phyloP scores from a whole-genome alignment of 2,888 invertebrate species.

The Limnephilus lunatus region DNA sequence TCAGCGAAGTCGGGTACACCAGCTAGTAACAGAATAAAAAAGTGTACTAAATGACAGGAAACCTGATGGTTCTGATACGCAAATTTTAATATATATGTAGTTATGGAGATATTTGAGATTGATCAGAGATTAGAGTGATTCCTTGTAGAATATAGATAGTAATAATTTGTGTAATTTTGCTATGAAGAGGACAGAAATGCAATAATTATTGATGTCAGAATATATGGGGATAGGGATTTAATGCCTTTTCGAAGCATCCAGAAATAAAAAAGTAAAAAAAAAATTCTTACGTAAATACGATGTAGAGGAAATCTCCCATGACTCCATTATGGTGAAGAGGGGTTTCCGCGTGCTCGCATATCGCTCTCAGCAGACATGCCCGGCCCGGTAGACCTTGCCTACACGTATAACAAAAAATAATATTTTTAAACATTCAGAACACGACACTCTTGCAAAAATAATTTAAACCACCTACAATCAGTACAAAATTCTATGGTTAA shows the following conservation, averaged over 20 bases:
- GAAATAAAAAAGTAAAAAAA: background rate
- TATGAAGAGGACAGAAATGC: background rate
- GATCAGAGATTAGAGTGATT: background rate
- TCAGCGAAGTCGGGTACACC: too few species aligned
- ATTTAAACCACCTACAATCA: too few species aligned
- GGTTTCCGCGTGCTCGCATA: slow-evolving; percentile 81
- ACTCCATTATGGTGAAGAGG: slow-evolving; percentile 81
- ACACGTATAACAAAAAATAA: slow-evolving; percentile 64
- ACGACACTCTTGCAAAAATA: too few species aligned
- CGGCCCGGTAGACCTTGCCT: slow-evolving; percentile 80
- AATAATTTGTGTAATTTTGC: background rate
- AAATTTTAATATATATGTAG: too few species aligned
- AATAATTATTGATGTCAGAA: background rate
- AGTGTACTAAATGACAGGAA: too few species aligned
- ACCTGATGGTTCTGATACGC: too few species aligned
- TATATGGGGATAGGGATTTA: background rate
- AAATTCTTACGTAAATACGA: slow-evolving; percentile 83
- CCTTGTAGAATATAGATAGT: background rate
- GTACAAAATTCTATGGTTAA: too few species aligned
- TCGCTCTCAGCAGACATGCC: slow-evolving; percentile 80
- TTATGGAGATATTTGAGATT: background rate
- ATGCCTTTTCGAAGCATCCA: background rate
- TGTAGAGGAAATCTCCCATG: slow-evolving; percentile 81
- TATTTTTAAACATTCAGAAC: too few species aligned
- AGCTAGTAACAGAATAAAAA: too few species aligned